Evolutionary conservation across 53 echinoderm and acorn worm genomes (phyloP).

Genomic region (Holothuria leucospilota): DNA sequence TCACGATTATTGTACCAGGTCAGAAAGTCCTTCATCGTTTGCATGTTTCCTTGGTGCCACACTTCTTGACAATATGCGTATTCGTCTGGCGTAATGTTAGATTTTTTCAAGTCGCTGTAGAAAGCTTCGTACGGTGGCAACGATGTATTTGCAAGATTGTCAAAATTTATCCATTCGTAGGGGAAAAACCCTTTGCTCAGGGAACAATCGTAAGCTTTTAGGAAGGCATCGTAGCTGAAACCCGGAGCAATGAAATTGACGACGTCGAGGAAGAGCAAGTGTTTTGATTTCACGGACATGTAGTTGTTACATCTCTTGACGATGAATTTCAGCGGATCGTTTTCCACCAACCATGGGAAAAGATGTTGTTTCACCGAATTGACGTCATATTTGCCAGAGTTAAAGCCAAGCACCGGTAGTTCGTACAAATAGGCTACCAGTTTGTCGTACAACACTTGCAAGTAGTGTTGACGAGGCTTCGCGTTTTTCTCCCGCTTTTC

Average conservation of each 20-base stretch:
- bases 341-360: constrained; percentile 18
- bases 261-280: constrained; percentile 51
- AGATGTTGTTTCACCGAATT: not conserved
- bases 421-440: not conserved
- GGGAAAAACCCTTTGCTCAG: constrained; percentile 55
- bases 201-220: constrained; percentile 56
- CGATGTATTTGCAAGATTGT: constrained; percentile 12
- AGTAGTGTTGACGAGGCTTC: not conserved
- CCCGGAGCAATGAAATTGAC: too few species aligned
- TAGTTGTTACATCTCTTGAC: constrained; percentile 4
- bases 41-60: constrained; percentile 12
- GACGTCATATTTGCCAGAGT: constrained; percentile 48
- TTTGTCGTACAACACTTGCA: not conserved
- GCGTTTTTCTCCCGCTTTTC: not conserved
- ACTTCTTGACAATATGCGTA: constrained; percentile 33
- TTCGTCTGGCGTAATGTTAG: constrained; percentile 34
- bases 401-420: constrained; percentile 41
- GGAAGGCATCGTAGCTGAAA: constrained; percentile 50
- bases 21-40: constrained; percentile 41
- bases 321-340: not conserved
- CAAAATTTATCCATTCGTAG: constrained; percentile 56
- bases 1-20: not conserved
- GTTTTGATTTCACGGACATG: too few species aligned
- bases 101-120: constrained; percentile 11
- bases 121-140: constrained; percentile 22